Evolutionary conservation across 2,797 vertebrate genomes (phyloP), one percentile per base, ranked within the genome.

Genomic region (Myiotriccus ornatus): DNA sequence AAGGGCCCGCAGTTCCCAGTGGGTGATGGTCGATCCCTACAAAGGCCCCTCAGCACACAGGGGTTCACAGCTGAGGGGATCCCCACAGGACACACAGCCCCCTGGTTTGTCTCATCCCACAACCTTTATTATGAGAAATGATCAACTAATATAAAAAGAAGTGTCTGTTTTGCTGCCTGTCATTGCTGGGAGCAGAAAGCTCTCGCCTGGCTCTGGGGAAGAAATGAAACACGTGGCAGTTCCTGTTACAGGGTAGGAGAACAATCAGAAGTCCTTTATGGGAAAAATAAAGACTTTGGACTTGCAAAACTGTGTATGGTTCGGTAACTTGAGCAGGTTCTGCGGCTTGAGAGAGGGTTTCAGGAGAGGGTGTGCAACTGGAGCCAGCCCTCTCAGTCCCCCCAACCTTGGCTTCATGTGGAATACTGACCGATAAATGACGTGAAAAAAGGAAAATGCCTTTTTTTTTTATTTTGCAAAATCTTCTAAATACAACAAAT

Each of bases 391-490:
- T 32, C 19, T 22, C 35, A 12, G 27, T 10, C 9, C 44, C 37
- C 21, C 16, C 2, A 2, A 1, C 18, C 13, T 5, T 4, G 37
- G 23, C 55, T 53, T 21, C 4, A 1, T 4, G 8, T 20, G 13
- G 44, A 20, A 27, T 25, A 10, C 37, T 39, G 47, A 23, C 3
- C 17, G 32, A 4, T 10, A 53, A 65, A 21, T 0, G 1, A 22
- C 0, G 0, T 3, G 2, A 5, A 37, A 59, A 76, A 35, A 19
- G 39, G 17, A 27, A 68, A 55, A 35, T 0, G 0, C 10, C 6
- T 6, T 43, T 35, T 10, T 5, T 19, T 24, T 62, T 23, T 23
- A 19, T 55, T 49, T 52, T 44, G 13, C 16, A 25, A 49, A 73
- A 32, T 14, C 19, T 74, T 81, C 39, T 12, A 23, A 44, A 32